A percentile compares a stretch with the other conserved stretches of the same genome.
These are phyloP conservation scores for Eudorcas thomsonii DNA, from an alignment of 2,113 vertebrate genomes.

Conservation along the genomic window DNA sequence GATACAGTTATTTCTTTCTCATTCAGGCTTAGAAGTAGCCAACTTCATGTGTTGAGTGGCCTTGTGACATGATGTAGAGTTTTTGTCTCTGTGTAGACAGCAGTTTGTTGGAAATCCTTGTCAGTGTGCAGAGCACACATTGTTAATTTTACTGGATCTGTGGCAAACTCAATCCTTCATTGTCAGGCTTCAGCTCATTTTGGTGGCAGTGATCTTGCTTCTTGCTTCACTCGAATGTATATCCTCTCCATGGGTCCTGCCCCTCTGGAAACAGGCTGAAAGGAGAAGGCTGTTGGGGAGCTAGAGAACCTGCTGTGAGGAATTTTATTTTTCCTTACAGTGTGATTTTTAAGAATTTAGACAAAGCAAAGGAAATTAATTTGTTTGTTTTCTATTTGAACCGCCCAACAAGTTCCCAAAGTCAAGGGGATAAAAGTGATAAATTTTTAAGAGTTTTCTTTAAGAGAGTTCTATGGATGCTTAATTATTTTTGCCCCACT, in stretches of 20 bases:
- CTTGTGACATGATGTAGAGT: not conserved
- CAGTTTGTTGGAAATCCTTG: not conserved
- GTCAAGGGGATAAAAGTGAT: slow-evolving; percentile 50
- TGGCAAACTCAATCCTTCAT: not conserved
- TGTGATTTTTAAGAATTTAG: slow-evolving; percentile 31
- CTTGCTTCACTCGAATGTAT: not conserved
- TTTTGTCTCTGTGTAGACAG: not conserved
- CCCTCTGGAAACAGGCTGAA: not conserved
- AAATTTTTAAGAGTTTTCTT: slow-evolving; percentile 55
- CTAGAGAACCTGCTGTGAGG: slow-evolving; percentile 6
- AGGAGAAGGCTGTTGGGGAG: not conserved
- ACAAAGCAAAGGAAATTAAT: slow-evolving; percentile 61
- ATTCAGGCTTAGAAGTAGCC: not conserved
- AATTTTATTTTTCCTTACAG: slow-evolving; percentile 39
- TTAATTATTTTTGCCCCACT: slow-evolving; percentile 68
- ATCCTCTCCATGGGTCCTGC: not conserved
- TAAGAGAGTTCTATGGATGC: slow-evolving; percentile 58
- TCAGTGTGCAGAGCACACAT: not conserved
- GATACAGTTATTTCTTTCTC: not conserved
- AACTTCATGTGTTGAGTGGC: not conserved
- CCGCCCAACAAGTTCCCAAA: slow-evolving; percentile 38
- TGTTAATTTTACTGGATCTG: not conserved
- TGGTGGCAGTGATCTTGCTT: not conserved
- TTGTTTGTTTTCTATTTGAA: slow-evolving; percentile 60
- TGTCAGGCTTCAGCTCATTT: not conserved